A percentile compares a stretch with the other conserved stretches of the same genome.
These are phyloP conservation scores for Saccostrea echinata DNA, from an alignment of 1,140 invertebrate species.

Conservation along the genomic window DNA sequence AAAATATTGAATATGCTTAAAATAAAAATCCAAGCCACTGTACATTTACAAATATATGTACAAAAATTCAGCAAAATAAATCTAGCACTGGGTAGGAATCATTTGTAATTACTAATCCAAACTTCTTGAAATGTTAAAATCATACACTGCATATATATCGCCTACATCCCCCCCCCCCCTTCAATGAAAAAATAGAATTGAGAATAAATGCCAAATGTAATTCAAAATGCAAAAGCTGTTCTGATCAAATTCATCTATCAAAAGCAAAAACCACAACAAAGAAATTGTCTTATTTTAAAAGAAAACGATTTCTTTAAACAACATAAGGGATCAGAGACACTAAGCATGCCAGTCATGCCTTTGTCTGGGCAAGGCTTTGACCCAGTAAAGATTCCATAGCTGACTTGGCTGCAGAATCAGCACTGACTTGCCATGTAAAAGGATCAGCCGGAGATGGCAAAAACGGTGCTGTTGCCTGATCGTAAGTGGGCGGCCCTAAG, in stretches of 20 bases:
- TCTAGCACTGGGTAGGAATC: background rate
- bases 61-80: background rate
- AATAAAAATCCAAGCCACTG: background rate
- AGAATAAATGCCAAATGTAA: background rate
- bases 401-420: slow-evolving; percentile 53
- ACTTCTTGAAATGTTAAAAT: background rate
- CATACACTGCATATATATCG: background rate
- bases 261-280: background rate
- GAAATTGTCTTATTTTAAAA: background rate
- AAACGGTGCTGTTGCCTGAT: slow-evolving; percentile 53
- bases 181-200: background rate
- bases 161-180: background rate
- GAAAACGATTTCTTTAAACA: background rate
- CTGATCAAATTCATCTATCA: background rate
- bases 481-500: slow-evolving; percentile 53
- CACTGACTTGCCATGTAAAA: slow-evolving; percentile 52
- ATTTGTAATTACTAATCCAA: background rate
- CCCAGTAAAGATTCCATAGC: slow-evolving; percentile 57
- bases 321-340: background rate
- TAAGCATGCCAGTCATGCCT: slow-evolving; percentile 50
- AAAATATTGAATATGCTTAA: background rate
- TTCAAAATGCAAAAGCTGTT: slow-evolving; percentile 21
- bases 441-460: slow-evolving; percentile 46
- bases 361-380: slow-evolving; percentile 51
- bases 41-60: background rate